Evolutionary conservation across 2,888 invertebrate species (phyloP), one percentile per base, ranked within the genome.

Genomic region (Acanthosoma haemorrhoidale): DNA sequence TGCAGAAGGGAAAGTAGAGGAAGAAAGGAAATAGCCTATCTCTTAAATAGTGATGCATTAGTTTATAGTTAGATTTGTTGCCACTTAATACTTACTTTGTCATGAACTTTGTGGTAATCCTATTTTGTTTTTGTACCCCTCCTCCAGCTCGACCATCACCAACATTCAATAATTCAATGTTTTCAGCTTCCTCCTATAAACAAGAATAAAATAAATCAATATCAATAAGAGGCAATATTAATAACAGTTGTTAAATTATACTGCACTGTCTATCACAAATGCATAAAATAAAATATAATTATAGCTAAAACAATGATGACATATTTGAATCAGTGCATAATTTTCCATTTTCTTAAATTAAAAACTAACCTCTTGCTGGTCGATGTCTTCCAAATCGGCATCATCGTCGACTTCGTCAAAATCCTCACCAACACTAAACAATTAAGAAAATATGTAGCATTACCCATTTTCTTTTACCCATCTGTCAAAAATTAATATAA

Each of bases 31-130:
- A n/a, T n/a, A n/a, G n/a, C n/a, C n/a, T n/a, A n/a, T n/a, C n/a
- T n/a, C n/a, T n/a, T n/a, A n/a, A n/a, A n/a, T n/a, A n/a, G n/a
- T n/a, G n/a, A n/a, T n/a, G n/a, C n/a, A n/a, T n/a, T n/a, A n/a
- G n/a, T n/a, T n/a, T n/a, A n/a, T n/a, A n/a, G n/a, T n/a, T n/a
- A n/a, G n/a, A n/a, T n/a, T n/a, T n/a, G n/a, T n/a, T n/a, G n/a
- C n/a, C n/a, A n/a, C n/a, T n/a, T n/a, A 76, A 16, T 39, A 82
- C 82, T 75, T 83, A 88, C 85, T 99, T 99, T 1, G 98, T 99
- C 96, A 99, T 96, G 78, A 96, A 99, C 77, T 92, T 90, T 0
- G 98, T 97, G 1, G 99, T 99, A 60, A 97, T 97, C 21, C 96
- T 85, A 79, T 95, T 96, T 0, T 88, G 86, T 79, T 92, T 92